These are phyloP conservation scores for Melipona beecheii DNA, from an alignment of 2,888 invertebrate species.

Conservation along the genomic window DNA sequence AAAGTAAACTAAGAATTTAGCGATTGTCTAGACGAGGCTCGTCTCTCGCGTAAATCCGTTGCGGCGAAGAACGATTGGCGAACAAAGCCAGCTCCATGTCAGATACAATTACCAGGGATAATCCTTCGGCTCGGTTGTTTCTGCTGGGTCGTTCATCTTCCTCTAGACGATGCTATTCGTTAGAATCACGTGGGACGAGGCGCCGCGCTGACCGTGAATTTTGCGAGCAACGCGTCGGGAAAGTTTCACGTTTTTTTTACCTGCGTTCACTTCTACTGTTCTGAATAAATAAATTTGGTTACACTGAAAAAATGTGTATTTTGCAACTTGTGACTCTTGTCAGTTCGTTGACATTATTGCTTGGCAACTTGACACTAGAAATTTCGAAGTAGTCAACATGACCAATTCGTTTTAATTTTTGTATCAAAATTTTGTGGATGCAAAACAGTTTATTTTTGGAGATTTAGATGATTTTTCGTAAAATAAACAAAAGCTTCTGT, in stretches of 20 bases:
- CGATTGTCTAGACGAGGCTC: not conserved
- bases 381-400: too few relatives aligned
- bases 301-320: too few relatives aligned
- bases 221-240: constrained; percentile 1
- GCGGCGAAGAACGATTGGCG: constrained; percentile 7
- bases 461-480: too few relatives aligned
- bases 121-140: constrained; percentile 26
- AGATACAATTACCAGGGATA: constrained; percentile 35
- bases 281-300: too few relatives aligned
- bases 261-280: too few relatives aligned
- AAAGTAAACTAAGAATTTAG: not conserved
- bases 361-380: too few relatives aligned
- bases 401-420: too few relatives aligned
- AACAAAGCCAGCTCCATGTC: constrained; percentile 9
- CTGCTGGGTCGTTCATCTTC: constrained; percentile 35
- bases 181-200: constrained; percentile 43
- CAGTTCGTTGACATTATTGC: too few relatives aligned
- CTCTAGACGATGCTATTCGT: constrained; percentile 53
- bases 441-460: too few relatives aligned
- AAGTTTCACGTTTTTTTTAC: not conserved
- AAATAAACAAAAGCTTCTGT: too few relatives aligned
- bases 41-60: constrained; percentile 24
- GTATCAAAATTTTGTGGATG: too few relatives aligned
- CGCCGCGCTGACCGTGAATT: constrained; percentile 19
- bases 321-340: too few relatives aligned